A percentile compares a stretch with the other conserved stretches of the same genome.
These are phyloP conservation scores for Chelmon rostratus DNA, from an alignment of 2,797 vertebrate genomes.

Conservation along the genomic window DNA sequence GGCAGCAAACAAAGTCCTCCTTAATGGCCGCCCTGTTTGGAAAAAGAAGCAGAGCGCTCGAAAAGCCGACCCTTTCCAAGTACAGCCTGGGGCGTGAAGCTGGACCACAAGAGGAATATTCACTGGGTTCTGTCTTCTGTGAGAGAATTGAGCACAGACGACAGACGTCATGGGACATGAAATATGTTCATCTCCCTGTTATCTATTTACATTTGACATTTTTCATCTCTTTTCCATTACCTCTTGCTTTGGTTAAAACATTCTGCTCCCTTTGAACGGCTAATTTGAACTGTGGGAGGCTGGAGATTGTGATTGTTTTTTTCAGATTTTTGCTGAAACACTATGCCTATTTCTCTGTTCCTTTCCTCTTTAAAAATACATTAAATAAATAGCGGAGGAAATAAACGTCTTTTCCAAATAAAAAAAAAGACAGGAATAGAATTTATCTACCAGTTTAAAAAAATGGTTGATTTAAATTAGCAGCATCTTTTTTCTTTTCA, in stretches of 20 bases:
- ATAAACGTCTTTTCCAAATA: neutral
- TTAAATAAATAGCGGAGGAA: neutral
- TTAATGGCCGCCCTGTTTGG: constrained; percentile 58
- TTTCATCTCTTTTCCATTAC: neutral
- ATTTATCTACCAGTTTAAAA: neutral
- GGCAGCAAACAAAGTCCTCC: constrained; percentile 42
- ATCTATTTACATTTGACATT: constrained; percentile 10
- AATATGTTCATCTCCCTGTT: constrained; percentile 6
- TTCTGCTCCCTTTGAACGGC: neutral
- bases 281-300: neutral
- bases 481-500: neutral
- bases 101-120: constrained; percentile 37
- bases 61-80: constrained; percentile 65
- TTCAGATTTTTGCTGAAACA: neutral
- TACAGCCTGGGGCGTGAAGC: constrained; percentile 58
- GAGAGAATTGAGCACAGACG: neutral
- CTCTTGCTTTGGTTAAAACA: neutral
- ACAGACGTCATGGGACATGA: constrained; percentile 6
- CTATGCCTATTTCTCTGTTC: neutral
- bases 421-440: neutral
- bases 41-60: constrained; percentile 48
- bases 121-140: neutral
- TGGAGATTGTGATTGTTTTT: constrained; percentile 10
- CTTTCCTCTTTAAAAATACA: neutral
- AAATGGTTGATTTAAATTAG: neutral